These are phyloP conservation scores for mouse (Mus musculus) DNA, from an alignment of 2,113 vertebrate genomes.

Conservation along the genomic window DNA sequence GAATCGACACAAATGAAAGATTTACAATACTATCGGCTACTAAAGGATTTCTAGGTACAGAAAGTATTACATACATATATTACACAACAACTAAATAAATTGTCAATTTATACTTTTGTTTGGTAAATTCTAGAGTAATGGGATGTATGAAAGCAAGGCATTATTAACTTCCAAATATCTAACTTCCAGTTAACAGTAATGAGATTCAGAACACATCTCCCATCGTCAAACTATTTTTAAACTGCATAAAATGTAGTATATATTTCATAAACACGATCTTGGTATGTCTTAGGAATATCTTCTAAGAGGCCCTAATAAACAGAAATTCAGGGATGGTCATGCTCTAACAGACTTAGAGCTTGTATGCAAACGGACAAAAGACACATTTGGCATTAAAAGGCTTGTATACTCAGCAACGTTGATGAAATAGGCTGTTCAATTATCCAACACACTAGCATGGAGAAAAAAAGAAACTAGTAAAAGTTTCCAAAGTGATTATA, in stretches of 20 bases:
- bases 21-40: background rate
- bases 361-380: background rate
- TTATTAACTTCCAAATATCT: background rate
- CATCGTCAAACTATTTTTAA: background rate
- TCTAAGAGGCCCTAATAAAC: background rate
- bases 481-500: background rate
- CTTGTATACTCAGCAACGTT: background rate
- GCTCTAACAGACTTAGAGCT: background rate
- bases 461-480: background rate
- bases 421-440: background rate
- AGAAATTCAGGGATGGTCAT: background rate
- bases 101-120: background rate
- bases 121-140: background rate
- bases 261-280: background rate
- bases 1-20: conserved; percentile 56
- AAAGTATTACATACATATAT: background rate
- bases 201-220: background rate
- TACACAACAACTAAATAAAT: background rate
- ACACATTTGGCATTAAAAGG: background rate
- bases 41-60: background rate
- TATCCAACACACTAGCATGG: background rate
- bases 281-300: background rate
- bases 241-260: background rate
- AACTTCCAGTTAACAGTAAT: background rate
- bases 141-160: background rate